Evolutionary conservation across 92 coral and sea anemone species (phyloP), one percentile per base, ranked within the genome.

Genomic region (Micromussa lordhowensis): DNA sequence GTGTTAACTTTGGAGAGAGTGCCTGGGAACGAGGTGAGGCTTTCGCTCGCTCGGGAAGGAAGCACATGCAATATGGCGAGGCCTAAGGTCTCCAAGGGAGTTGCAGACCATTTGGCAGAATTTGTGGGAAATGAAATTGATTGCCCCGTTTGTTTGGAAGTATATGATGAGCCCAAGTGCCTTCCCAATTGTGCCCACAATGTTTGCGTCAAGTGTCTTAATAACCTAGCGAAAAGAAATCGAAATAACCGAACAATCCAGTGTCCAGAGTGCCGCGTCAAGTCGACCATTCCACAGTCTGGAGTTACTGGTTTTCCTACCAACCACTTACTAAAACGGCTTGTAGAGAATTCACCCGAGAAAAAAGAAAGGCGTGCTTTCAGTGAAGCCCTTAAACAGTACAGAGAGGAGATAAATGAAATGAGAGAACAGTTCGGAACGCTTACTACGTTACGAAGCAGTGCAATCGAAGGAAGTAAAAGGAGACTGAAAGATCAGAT

Each of bases 111-210:
- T 18, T 68, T 82, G 1, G 68, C 86, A 48, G 51, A 74, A 1
- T 69, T 82, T 82, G 88, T 85, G 11, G 82, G 82, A 0, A 77
- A 84, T 29, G 94, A 91, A 88, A 78, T 92, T 51, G 71, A 38
- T 26, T 92, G 94, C 57, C 94, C 94, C 32, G 63, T 92, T 54
- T 92, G 94, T 77, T 85, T 85, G 74, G 92, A 92, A 31, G 53
- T 79, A 22, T 89, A 80, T 75, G 76, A 80, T 40, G 94, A 92
- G 66, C 94, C 94, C 12, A 92, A 88, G 51, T 82, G 79, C 55
- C 83, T 91, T 35, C 94, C 94, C 17, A 91, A 61, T 57, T 91
- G 94, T 69, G 94, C 89, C 17, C 94, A 91, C 79, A 91, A 83
- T 71, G 82, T 91, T 58, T 91, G 94, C 78, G 53, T 78, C 15